Evolutionary conservation across 2,888 invertebrate genomes (phyloP).

Genomic region (Nineta flava): DNA sequence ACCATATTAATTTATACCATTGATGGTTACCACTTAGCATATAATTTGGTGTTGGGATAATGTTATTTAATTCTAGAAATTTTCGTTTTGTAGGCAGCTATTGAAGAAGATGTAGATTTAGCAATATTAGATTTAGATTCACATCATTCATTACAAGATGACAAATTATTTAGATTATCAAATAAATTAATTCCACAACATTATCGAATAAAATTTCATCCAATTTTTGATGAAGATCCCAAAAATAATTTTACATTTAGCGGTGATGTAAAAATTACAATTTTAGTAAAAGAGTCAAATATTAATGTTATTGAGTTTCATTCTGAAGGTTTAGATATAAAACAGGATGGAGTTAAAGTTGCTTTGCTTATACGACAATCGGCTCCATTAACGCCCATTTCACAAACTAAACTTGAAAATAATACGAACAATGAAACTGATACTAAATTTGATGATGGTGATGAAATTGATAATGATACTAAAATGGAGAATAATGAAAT

Average conservation of each 20-base stretch:
- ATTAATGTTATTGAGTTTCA: constrained; percentile 22
- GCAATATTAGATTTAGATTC: too few species aligned
- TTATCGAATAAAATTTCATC: constrained; percentile 22
- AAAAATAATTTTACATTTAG: constrained; percentile 23
- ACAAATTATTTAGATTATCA: constrained; percentile 15
- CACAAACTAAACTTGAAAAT: too few species aligned
- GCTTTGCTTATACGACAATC: constrained; percentile 8
- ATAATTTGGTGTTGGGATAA: too few species aligned
- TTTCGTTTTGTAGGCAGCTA: too few species aligned
- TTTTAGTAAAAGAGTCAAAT: constrained; percentile 16
- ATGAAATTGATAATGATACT: constrained; percentile 6
- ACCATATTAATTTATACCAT: too few species aligned
- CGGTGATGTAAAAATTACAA: constrained; percentile 20
- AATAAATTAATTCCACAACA: constrained; percentile 18
- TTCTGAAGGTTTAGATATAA: constrained; percentile 20
- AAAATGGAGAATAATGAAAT: constrained; percentile 5
- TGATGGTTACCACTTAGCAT: too few species aligned
- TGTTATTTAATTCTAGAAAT: too few species aligned
- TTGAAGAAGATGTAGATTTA: too few species aligned
- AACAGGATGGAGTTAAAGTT: constrained; percentile 17
- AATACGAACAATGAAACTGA: too few species aligned
- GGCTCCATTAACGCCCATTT: not conserved
- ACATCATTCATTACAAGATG: too few species aligned
- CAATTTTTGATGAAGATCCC: constrained; percentile 20
- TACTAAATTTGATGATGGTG: constrained; percentile 8